phyloP scores from a whole-genome alignment of 1,140 invertebrate species.

The Drosophila elegans region DNA sequence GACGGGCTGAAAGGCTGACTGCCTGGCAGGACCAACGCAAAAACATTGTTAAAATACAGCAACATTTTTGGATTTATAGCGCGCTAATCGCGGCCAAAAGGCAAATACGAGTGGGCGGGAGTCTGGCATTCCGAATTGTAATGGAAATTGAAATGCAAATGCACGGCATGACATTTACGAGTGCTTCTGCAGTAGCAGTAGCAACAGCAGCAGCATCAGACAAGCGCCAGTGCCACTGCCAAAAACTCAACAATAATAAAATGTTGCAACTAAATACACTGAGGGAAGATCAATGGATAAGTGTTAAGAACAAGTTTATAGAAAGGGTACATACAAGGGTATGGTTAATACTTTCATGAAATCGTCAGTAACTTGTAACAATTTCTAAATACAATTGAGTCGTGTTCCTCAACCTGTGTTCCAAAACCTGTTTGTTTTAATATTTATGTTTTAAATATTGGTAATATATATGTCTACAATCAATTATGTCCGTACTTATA shows the following conservation, averaged over 20 bases:
- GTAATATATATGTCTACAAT: no score
- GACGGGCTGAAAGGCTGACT: conserved; percentile 15
- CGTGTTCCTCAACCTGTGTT: no score
- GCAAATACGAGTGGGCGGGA: conserved; percentile 10
- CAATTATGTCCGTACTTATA: no score
- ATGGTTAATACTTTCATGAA: no score
- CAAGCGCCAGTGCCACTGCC: conserved; percentile 54
- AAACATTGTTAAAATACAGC: conserved; percentile 81
- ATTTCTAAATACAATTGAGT: no score
- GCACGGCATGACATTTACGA: conserved; percentile 77
- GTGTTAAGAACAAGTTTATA: no score
- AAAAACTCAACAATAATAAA: conserved; percentile 82
- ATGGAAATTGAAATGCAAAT: conserved; percentile 84
- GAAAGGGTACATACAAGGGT: no score
- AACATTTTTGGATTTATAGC: conserved; percentile 82
- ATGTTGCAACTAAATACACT: conserved; percentile 74
- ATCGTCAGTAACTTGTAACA: no score
- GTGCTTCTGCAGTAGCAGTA: conserved; percentile 45
- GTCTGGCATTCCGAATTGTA: conserved; percentile 67
- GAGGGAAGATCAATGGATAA: conserved; percentile 1
- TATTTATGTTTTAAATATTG: no score
- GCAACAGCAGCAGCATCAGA: conserved; percentile 46
- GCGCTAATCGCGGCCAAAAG: conserved; percentile 79
- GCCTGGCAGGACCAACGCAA: conserved; percentile 47
- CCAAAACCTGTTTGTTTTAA: no score